These are phyloP conservation scores for Buteo buteo DNA, from an alignment of 2,113 vertebrate genomes.

Conservation along the genomic window DNA sequence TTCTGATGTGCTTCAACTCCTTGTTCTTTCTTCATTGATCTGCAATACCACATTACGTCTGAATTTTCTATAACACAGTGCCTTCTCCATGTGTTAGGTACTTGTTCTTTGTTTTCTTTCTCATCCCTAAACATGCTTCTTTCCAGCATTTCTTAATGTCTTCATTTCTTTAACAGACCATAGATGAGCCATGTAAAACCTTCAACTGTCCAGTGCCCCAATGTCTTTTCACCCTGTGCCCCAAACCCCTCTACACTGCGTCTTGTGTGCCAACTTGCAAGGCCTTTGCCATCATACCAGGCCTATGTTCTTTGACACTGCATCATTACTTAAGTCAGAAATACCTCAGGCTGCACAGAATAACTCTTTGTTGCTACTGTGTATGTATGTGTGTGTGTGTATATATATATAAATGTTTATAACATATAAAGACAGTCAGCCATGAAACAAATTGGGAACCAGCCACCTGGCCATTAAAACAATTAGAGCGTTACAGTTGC, in stretches of 20 bases:
- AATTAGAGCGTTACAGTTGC: background rate
- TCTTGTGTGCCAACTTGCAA: background rate
- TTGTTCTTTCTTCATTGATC: background rate
- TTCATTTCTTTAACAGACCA: background rate
- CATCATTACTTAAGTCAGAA: background rate
- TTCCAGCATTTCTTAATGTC: background rate
- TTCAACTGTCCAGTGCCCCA: background rate
- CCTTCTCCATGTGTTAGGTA: background rate
- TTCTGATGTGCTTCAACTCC: background rate
- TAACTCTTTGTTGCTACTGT: background rate
- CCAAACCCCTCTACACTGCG: rapidly evolving
- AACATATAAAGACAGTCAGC: too few species aligned
- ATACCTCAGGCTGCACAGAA: background rate
- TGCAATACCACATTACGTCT: background rate
- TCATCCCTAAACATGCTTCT: background rate
- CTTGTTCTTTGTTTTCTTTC: background rate
- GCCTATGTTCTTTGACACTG: background rate
- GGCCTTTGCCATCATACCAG: too few species aligned
- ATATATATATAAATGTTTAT: background rate
- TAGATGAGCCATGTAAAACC: background rate
- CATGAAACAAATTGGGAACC: background rate
- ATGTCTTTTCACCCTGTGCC: background rate
- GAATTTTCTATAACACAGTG: background rate
- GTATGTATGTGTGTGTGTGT: background rate
- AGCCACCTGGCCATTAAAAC: background rate